These are phyloP conservation scores for Nemopilema nomurai DNA, from an alignment of 30 jellyfish, hydroid and myxozoan genomes.

Conservation along the genomic window DNA sequence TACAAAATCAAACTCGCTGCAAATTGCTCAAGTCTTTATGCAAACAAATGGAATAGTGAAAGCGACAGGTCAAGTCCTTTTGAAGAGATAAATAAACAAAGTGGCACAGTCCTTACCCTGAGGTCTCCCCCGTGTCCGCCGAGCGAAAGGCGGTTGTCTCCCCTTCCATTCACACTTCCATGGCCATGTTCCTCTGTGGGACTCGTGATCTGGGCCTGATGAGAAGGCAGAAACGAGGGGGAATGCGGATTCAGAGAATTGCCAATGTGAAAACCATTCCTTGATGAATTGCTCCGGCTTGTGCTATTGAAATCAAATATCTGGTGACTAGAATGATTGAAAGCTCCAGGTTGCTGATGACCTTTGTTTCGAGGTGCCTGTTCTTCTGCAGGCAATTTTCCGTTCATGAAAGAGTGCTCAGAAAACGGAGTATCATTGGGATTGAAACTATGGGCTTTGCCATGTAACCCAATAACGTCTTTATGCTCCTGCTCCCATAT, in stretches of 20 bases:
- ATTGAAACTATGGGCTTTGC: conserved; percentile 17
- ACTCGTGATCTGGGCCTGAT: conserved; percentile 68
- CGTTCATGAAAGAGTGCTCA: conserved; percentile 35
- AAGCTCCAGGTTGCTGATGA: conserved; percentile 18
- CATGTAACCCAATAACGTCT: conserved; percentile 48
- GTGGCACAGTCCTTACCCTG: conserved; percentile 10
- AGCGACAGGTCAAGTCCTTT: background rate
- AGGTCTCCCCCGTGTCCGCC: conserved; percentile 52
- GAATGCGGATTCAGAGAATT: conserved; percentile 63
- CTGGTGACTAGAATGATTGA: conserved; percentile 18
- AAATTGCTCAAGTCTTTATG: background rate
- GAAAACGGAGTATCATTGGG: conserved; percentile 37
- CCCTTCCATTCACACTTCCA: conserved; percentile 52
- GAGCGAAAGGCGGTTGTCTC: conserved; percentile 51
- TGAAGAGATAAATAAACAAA: background rate
- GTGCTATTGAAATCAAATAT: conserved; percentile 28
- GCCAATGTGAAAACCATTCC: conserved; percentile 67
- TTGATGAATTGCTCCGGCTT: conserved; percentile 10
- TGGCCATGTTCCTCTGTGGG: conserved; percentile 51
- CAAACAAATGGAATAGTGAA: background rate
- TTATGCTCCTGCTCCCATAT: conserved; percentile 93
- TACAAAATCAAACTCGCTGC: background rate
- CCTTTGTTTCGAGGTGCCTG: conserved; percentile 47
- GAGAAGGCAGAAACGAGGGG: conserved; percentile 63
- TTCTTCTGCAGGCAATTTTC: conserved; percentile 50